Conservation (phyloP, 2,888 invertebrate genomes). For the Frankliniella fusca region DNA sequence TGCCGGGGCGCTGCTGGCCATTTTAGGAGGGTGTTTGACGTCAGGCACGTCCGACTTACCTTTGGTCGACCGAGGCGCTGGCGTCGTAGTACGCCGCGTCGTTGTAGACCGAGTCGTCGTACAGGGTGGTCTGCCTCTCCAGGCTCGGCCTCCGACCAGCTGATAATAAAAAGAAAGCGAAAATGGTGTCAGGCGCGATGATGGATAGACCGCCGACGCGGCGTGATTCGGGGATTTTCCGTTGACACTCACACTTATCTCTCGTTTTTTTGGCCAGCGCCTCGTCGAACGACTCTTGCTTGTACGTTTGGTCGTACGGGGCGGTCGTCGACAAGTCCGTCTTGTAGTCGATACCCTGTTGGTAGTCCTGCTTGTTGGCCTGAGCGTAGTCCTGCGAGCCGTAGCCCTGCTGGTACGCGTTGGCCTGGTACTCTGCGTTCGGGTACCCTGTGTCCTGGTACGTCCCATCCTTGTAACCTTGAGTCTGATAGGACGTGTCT, state of each 20-base stretch:
- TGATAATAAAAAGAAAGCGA: neutral
- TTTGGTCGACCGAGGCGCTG: slow-evolving; percentile 37
- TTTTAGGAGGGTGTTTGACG: too few relatives aligned
- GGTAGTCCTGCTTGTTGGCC: slow-evolving; percentile 19
- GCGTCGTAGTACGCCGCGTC: slow-evolving; percentile 47
- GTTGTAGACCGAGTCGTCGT: slow-evolving; percentile 64
- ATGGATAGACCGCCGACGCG: too few relatives aligned
- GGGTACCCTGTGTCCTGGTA: neutral
- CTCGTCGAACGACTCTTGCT: slow-evolving; percentile 15
- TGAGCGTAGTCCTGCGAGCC: slow-evolving; percentile 20
- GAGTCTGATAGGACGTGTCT: slow-evolving; percentile 3
- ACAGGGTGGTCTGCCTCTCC: slow-evolving; percentile 74
- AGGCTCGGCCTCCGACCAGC: slow-evolving; percentile 64
- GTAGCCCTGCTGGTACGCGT: slow-evolving; percentile 15
- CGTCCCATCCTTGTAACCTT: slow-evolving; percentile 14
- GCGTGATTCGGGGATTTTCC: too few relatives aligned
- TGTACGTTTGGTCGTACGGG: neutral
- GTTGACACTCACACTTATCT: neutral
- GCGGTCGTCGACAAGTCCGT: neutral
- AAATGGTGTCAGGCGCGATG: neutral
- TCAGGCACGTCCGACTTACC: neutral
- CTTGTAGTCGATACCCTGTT: neutral
- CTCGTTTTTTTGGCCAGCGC: neutral
- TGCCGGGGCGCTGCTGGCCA: too few relatives aligned
- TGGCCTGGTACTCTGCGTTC: neutral